Evolutionary conservation across 2,113 vertebrate genomes (phyloP).

Genomic region (Melanotaenia duboulayi): DNA sequence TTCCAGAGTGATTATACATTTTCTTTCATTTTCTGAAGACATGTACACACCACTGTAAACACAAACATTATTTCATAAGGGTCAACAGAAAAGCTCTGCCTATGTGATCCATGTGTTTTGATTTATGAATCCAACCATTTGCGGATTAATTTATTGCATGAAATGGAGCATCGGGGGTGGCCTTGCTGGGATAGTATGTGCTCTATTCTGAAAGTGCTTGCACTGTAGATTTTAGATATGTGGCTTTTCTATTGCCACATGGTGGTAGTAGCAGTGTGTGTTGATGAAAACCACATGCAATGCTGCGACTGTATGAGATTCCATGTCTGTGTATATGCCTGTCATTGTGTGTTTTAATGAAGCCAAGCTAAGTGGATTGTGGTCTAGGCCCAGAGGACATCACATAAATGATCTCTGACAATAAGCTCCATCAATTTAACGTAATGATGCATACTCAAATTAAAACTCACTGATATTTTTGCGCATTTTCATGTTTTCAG

Average conservation of each 20-base stretch:
- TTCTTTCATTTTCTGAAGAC: background rate
- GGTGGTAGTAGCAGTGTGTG: slow-evolving; percentile 51
- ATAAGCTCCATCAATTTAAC: slow-evolving; percentile 27
- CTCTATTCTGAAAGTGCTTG: slow-evolving; percentile 18
- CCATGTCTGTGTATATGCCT: background rate
- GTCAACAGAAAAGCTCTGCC: background rate
- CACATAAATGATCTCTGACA: slow-evolving; percentile 33
- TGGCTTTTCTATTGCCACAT: slow-evolving; percentile 44
- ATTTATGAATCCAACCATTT: slow-evolving; percentile 22
- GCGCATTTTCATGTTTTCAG: slow-evolving; percentile 36
- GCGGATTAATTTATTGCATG: slow-evolving; percentile 6
- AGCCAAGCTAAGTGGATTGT: slow-evolving; percentile 36
- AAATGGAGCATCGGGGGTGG: slow-evolving; percentile 10
- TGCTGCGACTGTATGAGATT: slow-evolving; percentile 20
- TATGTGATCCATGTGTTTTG: slow-evolving; percentile 41
- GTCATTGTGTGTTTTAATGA: background rate
- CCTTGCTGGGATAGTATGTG: slow-evolving; percentile 18
- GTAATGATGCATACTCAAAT: slow-evolving; percentile 35
- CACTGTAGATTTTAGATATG: slow-evolving; percentile 35
- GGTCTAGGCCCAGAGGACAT: slow-evolving; percentile 27
- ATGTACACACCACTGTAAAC: no score
- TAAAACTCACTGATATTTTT: slow-evolving; percentile 21
- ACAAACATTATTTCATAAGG: background rate
- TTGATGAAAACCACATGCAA: slow-evolving; percentile 62
- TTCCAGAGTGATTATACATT: background rate